Conservation (phyloP, 1,140 invertebrate genomes). For the Anastrepha ludens region DNA sequence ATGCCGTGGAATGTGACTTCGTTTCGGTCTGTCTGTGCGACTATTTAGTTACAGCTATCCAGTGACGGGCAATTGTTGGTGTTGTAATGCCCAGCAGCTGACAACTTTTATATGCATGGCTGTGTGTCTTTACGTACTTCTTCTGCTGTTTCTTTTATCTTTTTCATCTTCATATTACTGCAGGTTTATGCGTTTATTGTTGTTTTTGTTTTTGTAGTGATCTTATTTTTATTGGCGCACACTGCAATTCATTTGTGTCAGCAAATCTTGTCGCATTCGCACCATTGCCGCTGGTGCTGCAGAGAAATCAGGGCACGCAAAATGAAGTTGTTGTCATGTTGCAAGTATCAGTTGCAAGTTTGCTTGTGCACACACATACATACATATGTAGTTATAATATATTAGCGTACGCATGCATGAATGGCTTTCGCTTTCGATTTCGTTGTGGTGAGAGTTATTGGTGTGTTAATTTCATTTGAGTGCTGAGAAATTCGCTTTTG, state of each 20-base stretch:
- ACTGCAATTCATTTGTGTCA: conserved; percentile 32
- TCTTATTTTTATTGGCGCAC: conserved; percentile 3
- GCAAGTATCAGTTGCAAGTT: not conserved
- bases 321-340: conserved; percentile 30
- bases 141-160: not conserved
- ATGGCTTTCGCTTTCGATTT: conserved; percentile 40
- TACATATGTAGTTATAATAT: not conserved
- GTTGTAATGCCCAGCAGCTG: not conserved
- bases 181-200: not conserved
- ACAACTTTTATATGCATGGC: not conserved
- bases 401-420: not conserved
- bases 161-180: not conserved
- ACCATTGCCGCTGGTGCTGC: not conserved
- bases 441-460: not conserved
- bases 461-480: not conserved
- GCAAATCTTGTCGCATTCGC: conserved; percentile 48
- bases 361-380: not conserved
- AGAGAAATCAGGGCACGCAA: conserved; percentile 28
- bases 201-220: not conserved
- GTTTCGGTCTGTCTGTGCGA: not conserved
- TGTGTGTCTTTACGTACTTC: not conserved
- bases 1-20: conserved; percentile 24
- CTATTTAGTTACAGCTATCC: not conserved
- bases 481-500: conserved; percentile 13
- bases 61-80: too few species aligned